These are phyloP conservation scores for Phoxinus phoxinus DNA, from an alignment of 2,113 vertebrate species.

Conservation along the genomic window DNA sequence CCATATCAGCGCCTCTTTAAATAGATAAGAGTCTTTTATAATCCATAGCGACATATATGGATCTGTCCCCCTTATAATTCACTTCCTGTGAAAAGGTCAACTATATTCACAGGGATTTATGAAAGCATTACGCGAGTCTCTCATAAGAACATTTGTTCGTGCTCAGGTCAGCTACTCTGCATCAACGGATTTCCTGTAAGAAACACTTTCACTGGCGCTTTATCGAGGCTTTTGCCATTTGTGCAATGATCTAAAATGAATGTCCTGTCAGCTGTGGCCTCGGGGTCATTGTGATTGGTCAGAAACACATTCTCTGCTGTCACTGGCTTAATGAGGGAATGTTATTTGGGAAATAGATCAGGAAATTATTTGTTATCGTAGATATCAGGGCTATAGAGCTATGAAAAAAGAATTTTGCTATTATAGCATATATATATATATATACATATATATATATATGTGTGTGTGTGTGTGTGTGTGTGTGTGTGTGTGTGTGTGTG, in stretches of 20 bases:
- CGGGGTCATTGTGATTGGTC: background rate
- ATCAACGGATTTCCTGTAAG: background rate
- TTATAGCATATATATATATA: background rate
- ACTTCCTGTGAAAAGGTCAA: conserved; percentile 27
- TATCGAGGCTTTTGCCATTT: background rate
- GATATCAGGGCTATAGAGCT: background rate
- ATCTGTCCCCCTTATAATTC: conserved; percentile 10
- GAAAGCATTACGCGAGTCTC: background rate
- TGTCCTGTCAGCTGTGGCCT: conserved; percentile 1
- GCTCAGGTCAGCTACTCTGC: background rate
- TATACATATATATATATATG: no score
- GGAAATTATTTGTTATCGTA: background rate
- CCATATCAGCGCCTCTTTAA: background rate
- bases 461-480: no score
- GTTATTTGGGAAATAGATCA: background rate
- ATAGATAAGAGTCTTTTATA: conserved; percentile 15
- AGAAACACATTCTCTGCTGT: background rate
- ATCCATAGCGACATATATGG: background rate
- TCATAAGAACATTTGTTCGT: background rate
- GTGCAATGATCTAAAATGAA: background rate
- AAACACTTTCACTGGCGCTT: background rate
- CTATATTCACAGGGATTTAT: conserved; percentile 16
- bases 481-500: no score
- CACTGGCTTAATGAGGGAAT: background rate
- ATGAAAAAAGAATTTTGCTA: background rate